Conservation (phyloP, 2,888 invertebrate genomes). For the Idaea dimidiata region DNA sequence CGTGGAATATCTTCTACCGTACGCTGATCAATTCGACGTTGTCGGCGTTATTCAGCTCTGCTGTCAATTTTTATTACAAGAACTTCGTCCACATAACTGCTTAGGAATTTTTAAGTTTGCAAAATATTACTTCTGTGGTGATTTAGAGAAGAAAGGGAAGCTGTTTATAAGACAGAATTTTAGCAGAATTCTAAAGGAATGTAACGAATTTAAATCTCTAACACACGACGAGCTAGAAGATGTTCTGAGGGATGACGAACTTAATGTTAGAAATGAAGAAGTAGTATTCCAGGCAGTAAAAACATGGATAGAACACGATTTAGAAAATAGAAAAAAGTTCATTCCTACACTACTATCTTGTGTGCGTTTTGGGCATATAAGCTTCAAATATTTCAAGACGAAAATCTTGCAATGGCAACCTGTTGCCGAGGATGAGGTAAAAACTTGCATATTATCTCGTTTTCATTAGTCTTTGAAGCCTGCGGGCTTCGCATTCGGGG, state of each 20-base stretch:
- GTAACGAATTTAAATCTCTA: constrained; percentile 83
- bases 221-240: constrained; percentile 82
- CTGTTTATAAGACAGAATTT: constrained; percentile 82
- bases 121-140: constrained; percentile 84
- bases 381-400: constrained; percentile 78
- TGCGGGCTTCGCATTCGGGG: neutral
- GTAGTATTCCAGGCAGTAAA: constrained; percentile 87
- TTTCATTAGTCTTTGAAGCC: constrained; percentile 2
- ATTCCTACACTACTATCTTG: constrained; percentile 83
- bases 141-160: constrained; percentile 82
- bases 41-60: constrained; percentile 86
- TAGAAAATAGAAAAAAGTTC: constrained; percentile 73
- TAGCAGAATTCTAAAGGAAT: constrained; percentile 81
- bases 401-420: constrained; percentile 80
- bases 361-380: constrained; percentile 84
- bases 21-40: constrained; percentile 87
- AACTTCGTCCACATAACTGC: constrained; percentile 85
- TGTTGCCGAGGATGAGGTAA: constrained; percentile 74
- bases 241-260: constrained; percentile 84
- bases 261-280: constrained; percentile 87
- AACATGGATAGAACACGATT: constrained; percentile 84
- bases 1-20: constrained; percentile 85
- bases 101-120: constrained; percentile 87
- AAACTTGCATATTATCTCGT: neutral
- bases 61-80: constrained; percentile 83